Evolutionary conservation across 2,888 invertebrate species (phyloP), one percentile per base, ranked within the genome.

Genomic region (Pristionchus maxplancki): DNA sequence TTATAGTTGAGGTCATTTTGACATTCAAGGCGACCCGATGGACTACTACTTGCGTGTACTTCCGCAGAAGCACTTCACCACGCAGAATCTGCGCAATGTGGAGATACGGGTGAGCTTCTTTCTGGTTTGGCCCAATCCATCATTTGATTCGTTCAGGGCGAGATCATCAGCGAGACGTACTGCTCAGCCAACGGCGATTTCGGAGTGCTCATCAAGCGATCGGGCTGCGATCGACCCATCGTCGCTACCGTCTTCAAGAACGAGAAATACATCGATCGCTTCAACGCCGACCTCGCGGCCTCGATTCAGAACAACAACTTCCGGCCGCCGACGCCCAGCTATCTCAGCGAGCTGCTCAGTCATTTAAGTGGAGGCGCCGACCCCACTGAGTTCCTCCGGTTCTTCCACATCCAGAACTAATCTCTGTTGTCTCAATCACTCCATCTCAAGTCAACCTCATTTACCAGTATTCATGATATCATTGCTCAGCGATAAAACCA

Each of bases 161-260:
- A 62, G 28, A 15, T 62, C 8, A 28, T 62, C 28, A 28, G 4
- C 62, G 74, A 74, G 40, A 74, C 74, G 11, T 74, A 74, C 74
- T 74, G 74, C 28, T 13, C 74, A 2, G 17, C 34, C 13, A 5
- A 6, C 15, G 37, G 34, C 34, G 17, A 37, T 24, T 31, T 74
- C 40, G 74, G 74, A 37, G 74, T 74, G 34, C 5, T 74, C 34
- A 13, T 37, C 13, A 74, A 74, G 40, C 4, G 24, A 40, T 5
- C 4, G 8, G 74, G 74, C 34, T 20, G 6, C 5, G 24, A n/a
- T n/a, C 6, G 1, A 5, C 62, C 40, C 34, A 74, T 74, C 20
- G 37, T 74, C 8, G 74, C 74, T 8, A 74, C 74, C 28, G 74
- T 74, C 15, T 74, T 74, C 74, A 74, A 37, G 74, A 74, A 74